These are phyloP conservation scores for Bolinopsis microptera DNA, from an alignment of 37 sponge, comb jelly and placozoan species.

Conservation along the genomic window DNA sequence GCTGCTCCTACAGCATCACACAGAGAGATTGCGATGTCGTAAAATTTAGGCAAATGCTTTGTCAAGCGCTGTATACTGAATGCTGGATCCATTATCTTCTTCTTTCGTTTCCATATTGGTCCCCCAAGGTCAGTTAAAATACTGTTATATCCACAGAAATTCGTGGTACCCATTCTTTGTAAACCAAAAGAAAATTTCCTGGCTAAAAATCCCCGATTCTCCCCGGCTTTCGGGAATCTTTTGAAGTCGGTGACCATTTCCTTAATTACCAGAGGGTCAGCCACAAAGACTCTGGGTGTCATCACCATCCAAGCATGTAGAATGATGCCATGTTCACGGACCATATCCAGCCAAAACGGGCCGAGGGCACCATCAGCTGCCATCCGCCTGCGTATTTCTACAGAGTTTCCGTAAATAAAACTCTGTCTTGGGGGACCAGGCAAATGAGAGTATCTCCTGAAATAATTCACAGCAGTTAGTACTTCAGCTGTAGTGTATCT, in stretches of 20 bases:
- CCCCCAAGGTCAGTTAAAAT: neutral
- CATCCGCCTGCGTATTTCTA: neutral
- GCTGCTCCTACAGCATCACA: neutral
- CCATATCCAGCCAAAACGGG: neutral
- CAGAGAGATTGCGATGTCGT: neutral
- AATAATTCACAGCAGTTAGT: too few species aligned
- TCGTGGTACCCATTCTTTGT: neutral
- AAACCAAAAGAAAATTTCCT: neutral
- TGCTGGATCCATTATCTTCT: constrained; percentile 59
- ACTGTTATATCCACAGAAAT: constrained; percentile 42
- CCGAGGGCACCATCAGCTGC: neutral
- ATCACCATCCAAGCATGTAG: neutral
- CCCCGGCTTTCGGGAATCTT: neutral
- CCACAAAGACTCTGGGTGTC: neutral
- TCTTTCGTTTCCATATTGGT: constrained; percentile 39
- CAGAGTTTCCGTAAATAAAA: constrained; percentile 1
- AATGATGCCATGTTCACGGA: neutral
- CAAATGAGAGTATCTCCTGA: constrained; percentile 35
- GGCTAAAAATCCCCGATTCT: neutral
- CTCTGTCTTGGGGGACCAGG: constrained; percentile 28
- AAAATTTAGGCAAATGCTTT: neutral
- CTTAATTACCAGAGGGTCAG: neutral
- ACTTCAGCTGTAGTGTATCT: too few species aligned
- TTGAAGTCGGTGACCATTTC: constrained; percentile 45
- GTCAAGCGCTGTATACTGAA: neutral